Evolutionary conservation across 2,888 invertebrate species (phyloP).

Genomic region (Malthinus flaveolus): DNA sequence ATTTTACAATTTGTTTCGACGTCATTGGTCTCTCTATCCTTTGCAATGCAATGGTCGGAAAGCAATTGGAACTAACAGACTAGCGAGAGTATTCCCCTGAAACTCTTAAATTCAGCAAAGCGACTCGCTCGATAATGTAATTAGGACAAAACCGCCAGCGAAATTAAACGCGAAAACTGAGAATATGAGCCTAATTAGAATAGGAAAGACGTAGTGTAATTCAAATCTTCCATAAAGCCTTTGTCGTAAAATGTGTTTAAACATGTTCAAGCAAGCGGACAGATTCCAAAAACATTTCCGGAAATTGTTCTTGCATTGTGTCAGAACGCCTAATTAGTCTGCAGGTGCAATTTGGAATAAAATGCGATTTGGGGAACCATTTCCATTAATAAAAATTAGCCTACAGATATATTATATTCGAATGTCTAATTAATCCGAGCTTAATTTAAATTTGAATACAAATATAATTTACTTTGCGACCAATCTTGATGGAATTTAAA

Average conservation of each 20-base stretch:
- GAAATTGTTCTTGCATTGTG: constrained; percentile 24
- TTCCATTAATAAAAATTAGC: constrained; percentile 5
- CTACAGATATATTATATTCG: neutral
- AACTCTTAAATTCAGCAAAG: constrained; percentile 34
- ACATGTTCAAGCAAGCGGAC: constrained; percentile 30
- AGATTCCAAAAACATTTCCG: constrained; percentile 22
- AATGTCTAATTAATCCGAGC: neutral
- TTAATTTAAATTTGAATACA: too few relatives aligned
- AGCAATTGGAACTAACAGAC: constrained; percentile 25
- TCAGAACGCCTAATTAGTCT: constrained; percentile 18
- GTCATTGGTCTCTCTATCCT: neutral
- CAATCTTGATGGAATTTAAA: too few relatives aligned
- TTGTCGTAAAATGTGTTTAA: constrained; percentile 33
- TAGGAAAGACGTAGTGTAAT: constrained; percentile 45
- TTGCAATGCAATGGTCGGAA: constrained; percentile 13
- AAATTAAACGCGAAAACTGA: constrained; percentile 65
- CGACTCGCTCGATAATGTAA: constrained; percentile 59
- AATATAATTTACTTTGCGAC: too few relatives aligned
- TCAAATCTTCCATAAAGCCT: constrained; percentile 37
- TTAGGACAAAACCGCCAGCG: constrained; percentile 57
- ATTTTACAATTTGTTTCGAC: constrained; percentile 4
- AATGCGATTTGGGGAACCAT: constrained; percentile 12
- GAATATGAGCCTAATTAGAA: constrained; percentile 66
- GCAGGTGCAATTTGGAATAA: constrained; percentile 22
- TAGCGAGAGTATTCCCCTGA: constrained; percentile 23